These are phyloP conservation scores for Peromyscus eremicus DNA, from an alignment of 2,797 vertebrate species.

Conservation along the genomic window DNA sequence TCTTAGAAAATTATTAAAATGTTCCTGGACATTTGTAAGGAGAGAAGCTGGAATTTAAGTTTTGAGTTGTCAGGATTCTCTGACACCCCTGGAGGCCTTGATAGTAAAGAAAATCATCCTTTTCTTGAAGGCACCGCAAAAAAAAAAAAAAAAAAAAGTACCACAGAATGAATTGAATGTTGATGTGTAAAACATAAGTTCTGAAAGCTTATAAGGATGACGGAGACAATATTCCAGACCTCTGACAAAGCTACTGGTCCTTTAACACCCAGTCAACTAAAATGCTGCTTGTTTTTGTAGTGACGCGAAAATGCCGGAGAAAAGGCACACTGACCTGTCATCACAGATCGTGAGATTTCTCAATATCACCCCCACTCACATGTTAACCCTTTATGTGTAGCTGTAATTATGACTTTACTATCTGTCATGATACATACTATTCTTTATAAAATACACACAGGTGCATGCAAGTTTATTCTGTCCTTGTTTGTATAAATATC, in stretches of 20 bases:
- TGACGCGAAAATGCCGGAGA: not conserved
- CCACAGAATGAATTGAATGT: not conserved
- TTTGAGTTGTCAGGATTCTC: not conserved
- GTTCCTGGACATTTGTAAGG: not conserved
- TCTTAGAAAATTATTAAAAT: not conserved
- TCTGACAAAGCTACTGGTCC: accelerated
- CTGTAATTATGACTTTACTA: not conserved
- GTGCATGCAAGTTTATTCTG: not conserved
- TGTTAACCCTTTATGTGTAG: not conserved
- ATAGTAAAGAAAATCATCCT: not conserved
- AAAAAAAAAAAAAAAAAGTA: not conserved
- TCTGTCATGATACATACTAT: too few relatives aligned
- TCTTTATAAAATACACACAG: not conserved
- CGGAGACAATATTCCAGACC: not conserved
- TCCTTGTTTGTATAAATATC: constrained; percentile 7
- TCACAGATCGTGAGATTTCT: accelerated
- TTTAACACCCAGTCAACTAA: not conserved
- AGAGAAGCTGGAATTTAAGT: not conserved
- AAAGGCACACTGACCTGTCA: not conserved
- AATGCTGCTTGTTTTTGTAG: not conserved
- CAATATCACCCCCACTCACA: accelerated
- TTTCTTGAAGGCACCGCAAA: not conserved
- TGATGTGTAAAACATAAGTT: not conserved
- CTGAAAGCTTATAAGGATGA: not conserved
- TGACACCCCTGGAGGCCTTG: not conserved